A percentile compares a stretch with the other conserved stretches of the same genome.
Conservation (phyloP, 2,888 invertebrate genomes). For the Patella pellucida region DNA sequence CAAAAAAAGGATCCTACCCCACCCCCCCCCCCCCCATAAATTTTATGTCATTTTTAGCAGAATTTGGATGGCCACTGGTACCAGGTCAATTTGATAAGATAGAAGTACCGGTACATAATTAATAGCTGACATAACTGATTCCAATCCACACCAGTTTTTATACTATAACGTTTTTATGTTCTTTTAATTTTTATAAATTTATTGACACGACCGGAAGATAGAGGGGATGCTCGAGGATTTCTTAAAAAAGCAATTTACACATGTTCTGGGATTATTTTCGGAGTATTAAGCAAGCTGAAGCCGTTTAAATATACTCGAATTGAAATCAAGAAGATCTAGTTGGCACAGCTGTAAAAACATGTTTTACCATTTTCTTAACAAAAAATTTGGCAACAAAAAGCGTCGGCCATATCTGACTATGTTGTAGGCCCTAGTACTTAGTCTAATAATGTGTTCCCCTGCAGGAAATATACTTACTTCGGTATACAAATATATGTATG, state of each 20-base stretch:
- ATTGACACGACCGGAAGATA: too few species aligned
- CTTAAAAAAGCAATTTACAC: constrained; percentile 6
- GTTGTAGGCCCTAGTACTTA: too few species aligned
- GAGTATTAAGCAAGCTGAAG: neutral
- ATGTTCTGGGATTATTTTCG: neutral
- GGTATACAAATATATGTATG: too few species aligned
- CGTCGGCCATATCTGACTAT: neutral
- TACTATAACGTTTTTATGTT: too few species aligned
- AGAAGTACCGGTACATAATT: too few species aligned
- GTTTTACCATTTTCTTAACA: neutral
- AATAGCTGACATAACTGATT: neutral
- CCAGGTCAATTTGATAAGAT: neutral
- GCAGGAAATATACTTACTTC: too few species aligned
- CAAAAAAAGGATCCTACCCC: too few species aligned
- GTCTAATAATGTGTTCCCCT: too few species aligned
- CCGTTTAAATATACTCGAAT: neutral
- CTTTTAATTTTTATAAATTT: too few species aligned
- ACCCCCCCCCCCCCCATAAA: too few species aligned
- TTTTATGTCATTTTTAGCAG: too few species aligned
- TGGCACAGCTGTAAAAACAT: constrained; percentile 7
- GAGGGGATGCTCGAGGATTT: neutral
- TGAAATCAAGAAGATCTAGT: constrained; percentile 3
- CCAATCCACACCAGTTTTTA: neutral
- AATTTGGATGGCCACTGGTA: too few species aligned
- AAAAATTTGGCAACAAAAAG: constrained; percentile 5